phyloP scores from a whole-genome alignment of 2,797 vertebrate species.

The Scolopax rusticola region DNA sequence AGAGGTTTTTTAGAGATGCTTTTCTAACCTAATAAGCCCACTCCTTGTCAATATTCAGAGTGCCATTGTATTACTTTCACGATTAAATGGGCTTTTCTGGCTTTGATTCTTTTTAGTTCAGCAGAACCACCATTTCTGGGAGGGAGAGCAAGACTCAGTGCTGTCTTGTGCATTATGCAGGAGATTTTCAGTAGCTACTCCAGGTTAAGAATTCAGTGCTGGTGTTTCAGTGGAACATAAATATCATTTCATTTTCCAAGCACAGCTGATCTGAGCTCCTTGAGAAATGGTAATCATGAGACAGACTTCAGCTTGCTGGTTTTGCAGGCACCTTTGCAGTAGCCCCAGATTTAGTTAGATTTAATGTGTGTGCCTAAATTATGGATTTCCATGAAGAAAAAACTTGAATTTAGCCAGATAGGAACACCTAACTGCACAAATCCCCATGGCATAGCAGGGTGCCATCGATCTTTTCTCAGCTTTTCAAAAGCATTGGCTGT shows the following conservation, averaged over 20 bases:
- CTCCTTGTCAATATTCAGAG: not conserved
- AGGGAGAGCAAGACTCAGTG: not conserved
- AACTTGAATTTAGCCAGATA: not conserved
- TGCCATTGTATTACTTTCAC: not conserved
- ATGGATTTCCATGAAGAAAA: not conserved
- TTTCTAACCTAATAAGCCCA: not conserved
- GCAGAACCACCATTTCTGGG: not conserved
- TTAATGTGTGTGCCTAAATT: not conserved
- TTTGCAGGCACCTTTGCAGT: not conserved
- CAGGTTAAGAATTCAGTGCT: slow-evolving; percentile 22
- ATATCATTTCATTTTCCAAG: slow-evolving; percentile 1
- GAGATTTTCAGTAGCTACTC: not conserved
- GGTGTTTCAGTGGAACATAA: slow-evolving; percentile 15
- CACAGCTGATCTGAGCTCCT: not conserved
- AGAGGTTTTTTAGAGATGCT: not conserved
- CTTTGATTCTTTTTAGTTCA: not conserved
- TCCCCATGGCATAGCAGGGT: rapidly evolving
- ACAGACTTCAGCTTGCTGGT: not conserved
- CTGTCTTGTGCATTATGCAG: not conserved
- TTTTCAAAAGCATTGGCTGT: not conserved
- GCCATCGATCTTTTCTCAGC: not conserved
- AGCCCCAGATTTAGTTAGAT: not conserved
- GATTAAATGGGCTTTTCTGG: not conserved
- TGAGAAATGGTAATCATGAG: not conserved
- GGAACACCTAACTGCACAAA: not conserved